Conservation (phyloP, 2,888 invertebrate genomes). For the Nemotelus nigrinus region DNA sequence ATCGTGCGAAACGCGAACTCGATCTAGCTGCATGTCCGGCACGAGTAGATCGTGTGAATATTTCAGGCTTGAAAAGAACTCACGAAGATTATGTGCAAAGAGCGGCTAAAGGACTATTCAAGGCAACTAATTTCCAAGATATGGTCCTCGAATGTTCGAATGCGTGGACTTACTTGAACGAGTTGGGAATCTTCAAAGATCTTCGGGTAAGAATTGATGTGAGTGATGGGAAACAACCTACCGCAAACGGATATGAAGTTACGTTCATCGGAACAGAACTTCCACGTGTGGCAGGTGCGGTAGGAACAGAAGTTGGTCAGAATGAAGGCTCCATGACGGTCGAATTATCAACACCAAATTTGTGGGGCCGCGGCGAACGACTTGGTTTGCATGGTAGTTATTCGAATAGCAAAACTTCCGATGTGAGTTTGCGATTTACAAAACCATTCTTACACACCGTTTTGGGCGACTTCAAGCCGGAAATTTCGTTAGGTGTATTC, state of each 20-base stretch:
- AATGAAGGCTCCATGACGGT: conserved; percentile 84
- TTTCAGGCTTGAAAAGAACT: conserved; percentile 88
- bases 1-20: conserved; percentile 1
- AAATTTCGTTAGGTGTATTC: conserved; percentile 54
- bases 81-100: conserved; percentile 87
- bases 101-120: conserved; percentile 84
- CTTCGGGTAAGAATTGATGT: conserved; percentile 89
- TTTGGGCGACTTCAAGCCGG: conserved; percentile 68
- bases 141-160: conserved; percentile 76
- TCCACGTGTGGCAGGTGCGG: conserved; percentile 82
- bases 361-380: conserved; percentile 87
- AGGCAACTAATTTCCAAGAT: conserved; percentile 86
- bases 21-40: conserved; percentile 65
- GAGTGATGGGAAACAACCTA: conserved; percentile 78
- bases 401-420: conserved; percentile 83
- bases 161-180: conserved; percentile 79
- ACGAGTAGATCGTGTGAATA: conserved; percentile 84
- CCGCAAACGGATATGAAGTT: conserved; percentile 83
- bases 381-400: conserved; percentile 85
- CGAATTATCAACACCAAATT: conserved; percentile 81
- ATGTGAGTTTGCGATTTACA: conserved; percentile 80
- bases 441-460: conserved; percentile 84
- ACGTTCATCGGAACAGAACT: conserved; percentile 86
- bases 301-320: conserved; percentile 89
- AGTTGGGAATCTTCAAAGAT: conserved; percentile 88